Evolutionary conservation across 1,140 invertebrate genomes (phyloP), one percentile per base, ranked within the genome.

Genomic region (Campoletis sonorensis): DNA sequence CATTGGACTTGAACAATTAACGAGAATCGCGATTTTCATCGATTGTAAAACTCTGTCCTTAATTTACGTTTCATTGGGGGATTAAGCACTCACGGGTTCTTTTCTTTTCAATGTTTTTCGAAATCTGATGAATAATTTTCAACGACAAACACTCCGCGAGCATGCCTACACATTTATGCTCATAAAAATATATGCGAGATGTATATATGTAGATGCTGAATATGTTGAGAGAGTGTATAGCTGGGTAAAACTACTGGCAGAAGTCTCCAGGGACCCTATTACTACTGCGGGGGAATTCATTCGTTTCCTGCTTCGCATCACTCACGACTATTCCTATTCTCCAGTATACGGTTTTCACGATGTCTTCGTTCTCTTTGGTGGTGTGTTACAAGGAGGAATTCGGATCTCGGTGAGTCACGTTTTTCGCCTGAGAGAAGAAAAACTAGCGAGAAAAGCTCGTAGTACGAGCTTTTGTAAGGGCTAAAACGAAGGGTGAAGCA

Each of bases 351-450:
- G 61, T 64, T 64, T 64, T 26, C 61, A 64, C 61, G 51, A 54
- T 64, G 61, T 64, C 61, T 64, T 64, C 61, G 23, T 64, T 58
- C 54, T 23, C 54, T 58, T 58, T 21, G 1, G 61, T 27, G 18
- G 21, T 64, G 61, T 26, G 23, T 26, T 64, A 16, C 61, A 26
- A 21, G 23, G 8, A 64, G 61, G 23, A 26, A 23, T 18, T 54
- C 16, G 21, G 61, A 64, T 64, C 21, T 64, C 23, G 61, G 61
- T 64, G 61, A 64, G 61, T 64, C 61, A 64, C 61, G 61, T 64
- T 64, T 64, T 64, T 23, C 61, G 61, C 23, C 61, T n/a, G 23
- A 64, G 61, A 64, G 23, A 64, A 64, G 61, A 23, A 64, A 64
- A 64, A 64, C 61, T 23, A 10, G 23, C 61, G 61, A 26, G 61